phyloP scores from a whole-genome alignment of 2,113 vertebrate species.

The Hippolais icterina region DNA sequence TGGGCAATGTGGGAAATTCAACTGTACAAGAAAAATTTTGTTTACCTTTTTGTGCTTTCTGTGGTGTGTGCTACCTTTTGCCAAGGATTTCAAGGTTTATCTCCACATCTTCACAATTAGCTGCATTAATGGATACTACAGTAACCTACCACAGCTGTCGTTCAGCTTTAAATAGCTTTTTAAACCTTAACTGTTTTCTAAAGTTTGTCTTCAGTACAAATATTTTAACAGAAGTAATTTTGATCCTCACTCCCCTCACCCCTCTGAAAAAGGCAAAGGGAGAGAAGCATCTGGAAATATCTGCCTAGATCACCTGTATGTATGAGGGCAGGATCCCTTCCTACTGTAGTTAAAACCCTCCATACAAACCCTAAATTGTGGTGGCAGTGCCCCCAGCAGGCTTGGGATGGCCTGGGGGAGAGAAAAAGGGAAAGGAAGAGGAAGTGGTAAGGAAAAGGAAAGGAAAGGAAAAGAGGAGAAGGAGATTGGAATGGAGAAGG shows the following conservation, averaged over 20 bases:
- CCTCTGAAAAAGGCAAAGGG: rapidly evolving
- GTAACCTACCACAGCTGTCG: neutral
- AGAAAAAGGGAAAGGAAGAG: neutral
- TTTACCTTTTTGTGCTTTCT: neutral
- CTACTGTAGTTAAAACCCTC: neutral
- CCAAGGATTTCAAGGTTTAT: neutral
- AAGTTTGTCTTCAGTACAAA: neutral
- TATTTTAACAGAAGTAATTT: neutral
- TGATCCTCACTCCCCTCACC: too few species aligned
- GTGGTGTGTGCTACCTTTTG: neutral
- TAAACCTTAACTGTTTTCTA: neutral
- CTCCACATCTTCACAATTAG: neutral
- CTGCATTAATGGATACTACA: neutral
- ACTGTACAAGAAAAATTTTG: neutral
- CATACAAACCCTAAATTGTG: neutral
- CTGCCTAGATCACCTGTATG: neutral
- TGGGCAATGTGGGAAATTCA: neutral
- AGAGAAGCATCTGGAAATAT: neutral
- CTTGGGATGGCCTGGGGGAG: neutral
- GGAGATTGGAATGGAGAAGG: too few species aligned
- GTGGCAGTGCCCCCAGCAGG: rapidly evolving
- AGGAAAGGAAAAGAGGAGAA: too few species aligned
- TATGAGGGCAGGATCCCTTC: too few species aligned
- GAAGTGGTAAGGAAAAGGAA: too few species aligned
- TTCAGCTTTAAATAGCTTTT: neutral